Evolutionary conservation across 2,797 vertebrate species (phyloP).

Genomic region (Acanthopagrus latus): DNA sequence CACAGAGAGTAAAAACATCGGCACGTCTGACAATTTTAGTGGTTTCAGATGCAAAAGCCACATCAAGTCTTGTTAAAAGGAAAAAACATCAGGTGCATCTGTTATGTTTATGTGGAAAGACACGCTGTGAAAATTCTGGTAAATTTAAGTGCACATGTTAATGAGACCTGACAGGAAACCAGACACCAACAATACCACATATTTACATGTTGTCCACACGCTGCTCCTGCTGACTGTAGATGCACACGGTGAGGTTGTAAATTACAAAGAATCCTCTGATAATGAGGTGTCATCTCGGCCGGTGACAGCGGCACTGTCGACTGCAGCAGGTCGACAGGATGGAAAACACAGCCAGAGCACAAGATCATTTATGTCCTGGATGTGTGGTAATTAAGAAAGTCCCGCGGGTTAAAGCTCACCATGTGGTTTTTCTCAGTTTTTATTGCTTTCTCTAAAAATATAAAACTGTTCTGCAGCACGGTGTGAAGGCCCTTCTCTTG

Average conservation of each 20-base stretch:
- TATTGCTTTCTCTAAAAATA: slow-evolving; percentile 26
- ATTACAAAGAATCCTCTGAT: not conserved
- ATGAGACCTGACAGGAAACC: slow-evolving; percentile 38
- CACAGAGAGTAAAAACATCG: slow-evolving; percentile 2
- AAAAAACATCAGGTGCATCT: slow-evolving; percentile 36
- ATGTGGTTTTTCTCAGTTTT: slow-evolving; percentile 43
- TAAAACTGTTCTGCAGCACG: not conserved
- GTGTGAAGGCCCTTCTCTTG: not conserved
- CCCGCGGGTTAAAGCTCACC: slow-evolving; percentile 1
- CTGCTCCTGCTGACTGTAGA: not conserved
- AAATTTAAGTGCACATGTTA: slow-evolving; percentile 19
- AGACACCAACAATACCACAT: slow-evolving; percentile 18
- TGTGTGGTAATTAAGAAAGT: not conserved
- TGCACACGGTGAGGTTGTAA: not conserved
- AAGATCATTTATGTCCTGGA: slow-evolving; percentile 9
- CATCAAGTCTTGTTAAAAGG: not conserved
- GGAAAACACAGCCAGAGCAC: not conserved
- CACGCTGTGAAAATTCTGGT: slow-evolving; percentile 25
- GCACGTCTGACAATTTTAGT: not conserved
- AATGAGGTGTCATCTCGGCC: not conserved
- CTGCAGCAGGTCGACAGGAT: not conserved
- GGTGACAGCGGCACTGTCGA: not conserved
- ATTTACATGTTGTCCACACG: slow-evolving; percentile 30
- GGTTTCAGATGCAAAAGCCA: slow-evolving; percentile 5
- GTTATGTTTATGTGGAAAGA: slow-evolving; percentile 17